Percentiles rank a stretch among this genome's conserved stretches.
These are phyloP conservation scores for Mormyrus proboscirostris DNA, from an alignment of 2,797 vertebrate genomes.

Conservation along the genomic window DNA sequence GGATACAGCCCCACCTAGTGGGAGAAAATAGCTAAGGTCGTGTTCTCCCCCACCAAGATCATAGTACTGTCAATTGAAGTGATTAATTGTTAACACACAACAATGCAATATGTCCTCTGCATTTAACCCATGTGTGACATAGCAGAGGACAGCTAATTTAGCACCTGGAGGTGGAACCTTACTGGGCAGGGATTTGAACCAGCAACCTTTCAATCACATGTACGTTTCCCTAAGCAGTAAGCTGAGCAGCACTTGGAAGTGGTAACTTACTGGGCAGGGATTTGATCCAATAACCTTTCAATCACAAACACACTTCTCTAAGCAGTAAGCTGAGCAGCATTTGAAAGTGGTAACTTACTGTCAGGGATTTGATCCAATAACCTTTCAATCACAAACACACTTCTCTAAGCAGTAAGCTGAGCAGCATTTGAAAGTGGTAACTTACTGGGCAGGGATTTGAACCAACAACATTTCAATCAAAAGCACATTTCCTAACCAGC, in stretches of 20 bases:
- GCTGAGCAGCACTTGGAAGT: too few relatives aligned
- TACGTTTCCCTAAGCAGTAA: not conserved
- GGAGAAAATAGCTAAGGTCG: not conserved
- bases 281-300: not conserved
- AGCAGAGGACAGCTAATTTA: not conserved
- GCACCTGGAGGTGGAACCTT: not conserved
- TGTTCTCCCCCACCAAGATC: not conserved
- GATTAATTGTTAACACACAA: not conserved
- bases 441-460: not conserved
- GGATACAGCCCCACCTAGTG: not conserved
- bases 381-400: not conserved
- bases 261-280: not conserved
- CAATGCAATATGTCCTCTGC: not conserved
- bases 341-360: too few relatives aligned
- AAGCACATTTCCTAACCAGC: not conserved
- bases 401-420: not conserved
- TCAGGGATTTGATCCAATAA: not conserved
- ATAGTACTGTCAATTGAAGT: not conserved
- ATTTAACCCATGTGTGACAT: not conserved
- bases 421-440: too few relatives aligned
- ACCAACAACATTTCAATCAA: not conserved
- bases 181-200: not conserved
- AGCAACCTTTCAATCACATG: not conserved
- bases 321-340: not conserved
- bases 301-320: not conserved